phyloP scores from a whole-genome alignment of 1,140 invertebrate species.

The Melitaea cinxia region DNA sequence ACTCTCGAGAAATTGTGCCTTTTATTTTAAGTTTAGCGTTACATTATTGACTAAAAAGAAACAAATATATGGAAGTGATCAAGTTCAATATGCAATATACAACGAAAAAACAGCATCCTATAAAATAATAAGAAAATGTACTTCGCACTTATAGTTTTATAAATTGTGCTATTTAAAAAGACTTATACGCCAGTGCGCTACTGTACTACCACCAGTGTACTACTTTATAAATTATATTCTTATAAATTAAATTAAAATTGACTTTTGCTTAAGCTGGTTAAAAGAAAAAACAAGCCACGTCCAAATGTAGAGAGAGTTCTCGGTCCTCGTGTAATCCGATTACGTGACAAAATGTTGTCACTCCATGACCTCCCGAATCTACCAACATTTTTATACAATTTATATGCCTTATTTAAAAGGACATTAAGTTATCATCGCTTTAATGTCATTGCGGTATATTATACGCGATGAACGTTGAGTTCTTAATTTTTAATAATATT shows the following conservation, averaged over 20 bases:
- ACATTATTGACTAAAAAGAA: too few species aligned
- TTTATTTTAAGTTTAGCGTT: too few species aligned
- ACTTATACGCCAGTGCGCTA: too few species aligned
- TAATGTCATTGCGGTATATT: not conserved
- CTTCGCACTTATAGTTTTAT: too few species aligned
- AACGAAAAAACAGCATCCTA: too few species aligned
- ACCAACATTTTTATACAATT: slow-evolving; percentile 53
- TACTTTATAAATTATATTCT: slow-evolving; percentile 19
- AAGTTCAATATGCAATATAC: too few species aligned
- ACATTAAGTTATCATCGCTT: slow-evolving; percentile 6
- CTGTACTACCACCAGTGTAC: too few species aligned
- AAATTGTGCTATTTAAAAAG: too few species aligned
- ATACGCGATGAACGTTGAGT: not conserved
- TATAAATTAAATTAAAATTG: slow-evolving; percentile 28
- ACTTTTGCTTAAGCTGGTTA: slow-evolving; percentile 23
- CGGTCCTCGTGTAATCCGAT: slow-evolving; percentile 54
- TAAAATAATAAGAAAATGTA: too few species aligned
- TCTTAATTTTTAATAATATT: too few species aligned
- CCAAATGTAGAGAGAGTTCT: slow-evolving; percentile 35
- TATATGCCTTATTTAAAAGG: slow-evolving; percentile 14
- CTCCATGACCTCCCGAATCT: slow-evolving; percentile 48
- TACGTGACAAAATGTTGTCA: slow-evolving; percentile 60
- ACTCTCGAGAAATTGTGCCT: too few species aligned
- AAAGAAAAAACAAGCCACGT: slow-evolving; percentile 23
- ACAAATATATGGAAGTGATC: too few species aligned